Base-by-base conservation (phyloP, 2,113 vertebrate species). In the Tapirus terrestris region DNA sequence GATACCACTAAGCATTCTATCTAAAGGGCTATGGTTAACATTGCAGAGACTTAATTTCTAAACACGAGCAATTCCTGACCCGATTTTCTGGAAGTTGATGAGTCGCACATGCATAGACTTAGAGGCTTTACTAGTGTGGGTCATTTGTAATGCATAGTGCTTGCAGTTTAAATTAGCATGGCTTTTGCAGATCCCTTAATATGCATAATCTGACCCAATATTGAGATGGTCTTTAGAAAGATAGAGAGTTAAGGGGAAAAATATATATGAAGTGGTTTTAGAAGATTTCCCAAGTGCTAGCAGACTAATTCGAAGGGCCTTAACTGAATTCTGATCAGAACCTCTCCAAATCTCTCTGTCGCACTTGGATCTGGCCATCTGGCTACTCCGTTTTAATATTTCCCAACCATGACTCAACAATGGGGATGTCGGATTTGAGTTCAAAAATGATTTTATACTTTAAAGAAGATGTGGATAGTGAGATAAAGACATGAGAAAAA, bases 141-240 rank as follows among this genome's bases (percentile, higher is more conserved):
- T 97, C 89, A 96, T 98, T 98, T 98, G 96, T 97, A 98, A 98
- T 98, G 96, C 72, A n/a, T 60, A 91, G 63, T 77, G 94, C 79
- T 94, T 97, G 82, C 61, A 96, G 84, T 91, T 98, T 98, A 98
- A 98, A 98, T 98, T 97, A 98, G 79, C 33, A 27, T 98, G 97
- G 88, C 86, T 98, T 98, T 99, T 97, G 86, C 92, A 95, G 36
- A 98, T 83, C 87, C 91, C 96, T 98, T 99, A 98, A 98, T 98
- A 98, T 98, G 94, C 96, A 98, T 98, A 98, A 98, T 98, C 96
- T 98, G 97, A 98, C 98, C 97, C 82, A 98, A 98, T 98, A 98
- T 98, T 98, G 96, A 98, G 95, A 98, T 96, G 90, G 94, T 98
- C 96, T 98, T 98, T 95, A 94, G 84, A 97, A 98, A 98, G 95